A percentile compares a stretch with the other conserved stretches of the same genome.
Evolutionary conservation across 2,113 vertebrate genomes (phyloP).

Genomic region (Leucosticte australis): DNA sequence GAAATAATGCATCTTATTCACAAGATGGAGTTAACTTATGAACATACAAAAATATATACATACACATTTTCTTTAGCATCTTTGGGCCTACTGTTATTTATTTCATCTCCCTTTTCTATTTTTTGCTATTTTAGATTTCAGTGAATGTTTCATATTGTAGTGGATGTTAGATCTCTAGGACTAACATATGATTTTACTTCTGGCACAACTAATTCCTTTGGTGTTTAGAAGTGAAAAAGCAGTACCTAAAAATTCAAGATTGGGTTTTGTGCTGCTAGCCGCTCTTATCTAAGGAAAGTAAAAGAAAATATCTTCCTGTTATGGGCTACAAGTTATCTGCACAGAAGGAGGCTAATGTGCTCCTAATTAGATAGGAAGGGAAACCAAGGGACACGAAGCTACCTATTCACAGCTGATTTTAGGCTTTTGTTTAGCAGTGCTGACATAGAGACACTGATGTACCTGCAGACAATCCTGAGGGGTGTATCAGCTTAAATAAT

Average conservation of each 20-base stretch:
- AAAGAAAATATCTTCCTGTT: background rate
- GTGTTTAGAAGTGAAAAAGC: background rate
- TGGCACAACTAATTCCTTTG: background rate
- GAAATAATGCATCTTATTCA: background rate
- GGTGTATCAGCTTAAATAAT: background rate
- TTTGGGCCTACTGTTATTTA: background rate
- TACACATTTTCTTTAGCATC: background rate
- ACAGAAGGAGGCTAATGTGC: background rate
- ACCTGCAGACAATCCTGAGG: background rate
- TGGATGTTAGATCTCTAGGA: background rate
- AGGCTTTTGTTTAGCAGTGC: background rate
- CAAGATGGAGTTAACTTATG: background rate
- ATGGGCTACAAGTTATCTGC: background rate
- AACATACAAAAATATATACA: background rate
- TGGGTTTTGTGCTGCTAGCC: background rate
- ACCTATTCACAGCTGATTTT: background rate
- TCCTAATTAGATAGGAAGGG: background rate
- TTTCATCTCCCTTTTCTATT: background rate
- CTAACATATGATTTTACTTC: background rate
- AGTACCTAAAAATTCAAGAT: background rate
- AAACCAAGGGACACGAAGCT: background rate
- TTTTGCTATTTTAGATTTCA: background rate
- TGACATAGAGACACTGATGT: background rate
- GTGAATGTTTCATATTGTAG: background rate
- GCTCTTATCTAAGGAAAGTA: background rate